These are phyloP conservation scores for Apostichopus leukothele DNA, from an alignment of 53 echinoderm and acorn worm species.

Conservation along the genomic window DNA sequence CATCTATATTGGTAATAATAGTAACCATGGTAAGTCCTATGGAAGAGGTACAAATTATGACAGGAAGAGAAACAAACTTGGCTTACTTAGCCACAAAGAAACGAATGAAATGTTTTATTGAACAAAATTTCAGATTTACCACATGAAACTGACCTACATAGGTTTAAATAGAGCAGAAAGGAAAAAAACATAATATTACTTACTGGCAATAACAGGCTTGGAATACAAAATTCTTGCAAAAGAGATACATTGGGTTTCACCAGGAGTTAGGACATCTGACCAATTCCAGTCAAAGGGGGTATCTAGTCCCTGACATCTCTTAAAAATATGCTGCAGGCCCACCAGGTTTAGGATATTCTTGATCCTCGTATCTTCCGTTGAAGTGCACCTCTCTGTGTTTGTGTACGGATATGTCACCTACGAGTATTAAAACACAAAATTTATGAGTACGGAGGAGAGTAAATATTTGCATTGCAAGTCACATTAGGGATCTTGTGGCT, in stretches of 20 bases:
- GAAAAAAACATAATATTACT: background rate
- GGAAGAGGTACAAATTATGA: too few relatives aligned
- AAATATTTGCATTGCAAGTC: too few relatives aligned
- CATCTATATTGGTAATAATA: too few relatives aligned
- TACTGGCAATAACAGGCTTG: conserved; percentile 29
- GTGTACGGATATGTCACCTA: conserved; percentile 80
- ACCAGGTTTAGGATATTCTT: conserved; percentile 43
- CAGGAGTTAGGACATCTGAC: conserved; percentile 86
- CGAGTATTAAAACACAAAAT: background rate
- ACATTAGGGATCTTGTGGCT: too few relatives aligned
- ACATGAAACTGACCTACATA: too few relatives aligned
- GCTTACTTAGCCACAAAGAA: too few relatives aligned
- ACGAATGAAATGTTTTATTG: too few relatives aligned
- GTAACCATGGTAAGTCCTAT: too few relatives aligned
- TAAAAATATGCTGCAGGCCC: conserved; percentile 65
- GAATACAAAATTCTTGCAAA: conserved; percentile 66
- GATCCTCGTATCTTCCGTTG: conserved; percentile 30
- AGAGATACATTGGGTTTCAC: conserved; percentile 94
- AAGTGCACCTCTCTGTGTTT: background rate
- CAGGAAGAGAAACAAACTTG: too few relatives aligned
- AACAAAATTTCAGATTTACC: too few relatives aligned
- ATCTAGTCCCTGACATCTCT: conserved; percentile 72
- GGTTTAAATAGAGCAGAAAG: too few relatives aligned
- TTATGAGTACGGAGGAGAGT: too few relatives aligned
- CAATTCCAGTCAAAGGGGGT: conserved; percentile 79